Conservation (phyloP, 2,888 invertebrate species). For the Perdita meconis region DNA sequence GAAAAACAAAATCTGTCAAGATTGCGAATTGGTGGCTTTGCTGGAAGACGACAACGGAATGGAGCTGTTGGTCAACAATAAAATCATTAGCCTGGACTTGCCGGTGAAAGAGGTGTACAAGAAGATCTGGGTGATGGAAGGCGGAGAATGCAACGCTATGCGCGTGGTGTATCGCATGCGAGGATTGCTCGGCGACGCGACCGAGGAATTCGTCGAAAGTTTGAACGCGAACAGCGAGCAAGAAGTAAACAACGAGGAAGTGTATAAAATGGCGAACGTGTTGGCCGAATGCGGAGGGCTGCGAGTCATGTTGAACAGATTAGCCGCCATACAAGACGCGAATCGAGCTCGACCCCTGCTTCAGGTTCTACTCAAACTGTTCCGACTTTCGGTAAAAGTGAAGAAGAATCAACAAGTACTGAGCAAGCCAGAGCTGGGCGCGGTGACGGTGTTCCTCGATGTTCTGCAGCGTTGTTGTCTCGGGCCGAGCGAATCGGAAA, state of each 20-base stretch:
- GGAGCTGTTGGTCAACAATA: constrained; percentile 98
- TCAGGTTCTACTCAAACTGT: constrained; percentile 94
- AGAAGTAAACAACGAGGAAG: constrained; percentile 97
- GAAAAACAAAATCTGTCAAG: constrained; percentile 99
- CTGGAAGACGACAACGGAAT: constrained; percentile 99
- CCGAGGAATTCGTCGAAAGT: constrained; percentile 99
- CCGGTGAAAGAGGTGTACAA: constrained; percentile 96
- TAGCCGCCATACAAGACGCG: constrained; percentile 94
- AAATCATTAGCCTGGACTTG: constrained; percentile 98
- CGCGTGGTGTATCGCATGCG: constrained; percentile 98
- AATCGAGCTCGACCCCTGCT: constrained; percentile 94
- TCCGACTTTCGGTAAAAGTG: constrained; percentile 95
- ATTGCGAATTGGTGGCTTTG: constrained; percentile 98
- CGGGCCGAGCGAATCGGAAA: constrained; percentile 87
- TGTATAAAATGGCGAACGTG: constrained; percentile 95
- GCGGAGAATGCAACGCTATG: constrained; percentile 98
- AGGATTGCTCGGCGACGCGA: constrained; percentile 98
- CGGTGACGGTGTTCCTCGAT: constrained; percentile 92
- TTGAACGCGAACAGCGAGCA: constrained; percentile 93
- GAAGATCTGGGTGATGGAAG: constrained; percentile 92
- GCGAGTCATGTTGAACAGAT: constrained; percentile 92
- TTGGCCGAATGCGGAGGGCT: constrained; percentile 92
- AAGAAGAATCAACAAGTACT: constrained; percentile 95
- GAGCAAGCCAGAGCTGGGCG: constrained; percentile 93
- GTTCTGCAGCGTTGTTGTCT: constrained; percentile 92